Base-by-base conservation (phyloP, 2,888 invertebrate species). In the Megaustenia siamemsis region DNA sequence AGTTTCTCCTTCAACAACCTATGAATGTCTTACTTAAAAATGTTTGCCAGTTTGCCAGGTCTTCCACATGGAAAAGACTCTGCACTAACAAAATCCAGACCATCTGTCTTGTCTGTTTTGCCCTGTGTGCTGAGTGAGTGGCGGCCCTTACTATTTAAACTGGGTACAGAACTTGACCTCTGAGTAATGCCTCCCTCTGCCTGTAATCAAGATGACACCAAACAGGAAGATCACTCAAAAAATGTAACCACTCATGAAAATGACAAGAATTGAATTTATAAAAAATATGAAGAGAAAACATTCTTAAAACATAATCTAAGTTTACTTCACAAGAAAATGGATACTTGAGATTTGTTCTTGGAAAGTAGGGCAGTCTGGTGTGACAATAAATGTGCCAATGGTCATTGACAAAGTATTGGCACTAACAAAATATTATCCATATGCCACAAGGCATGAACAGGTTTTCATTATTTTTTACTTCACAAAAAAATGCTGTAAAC, bases 131-230 rank as follows among this genome's bases (percentile, higher is more conserved):
- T 87, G 21, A 80, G 40, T 8, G 87, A 86, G 38, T 84, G 86
- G 40, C 81, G 82, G 2, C 86, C 86, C 28, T 86, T 86, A 68
- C 87, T 87, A 76, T 79, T 82, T 28, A 88, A 56, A 68, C 88
- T 88, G 24, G 87, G 87, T 21, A 85, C 85, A 40, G 88, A 88
- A 3, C 85, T 76, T n/a, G 86, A 85, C 68, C 86, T 86, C 53
- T 85, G 86, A 21, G 87, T 84, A 75, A 92, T 92, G 0, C 93
- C 94, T 5, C 93, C 94, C 89, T 94, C 94, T n/a, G 95, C 95
- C 90, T 85, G 81, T 12, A 63, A 32, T 66, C 24, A 76, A 24
- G n/a, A n/a, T n/a, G n/a, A n/a, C n/a, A n/a, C n/a, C n/a, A n/a
- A n/a, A n/a, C n/a, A n/a, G n/a, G n/a, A n/a, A n/a, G n/a, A n/a